phyloP scores from a whole-genome alignment of 2,113 vertebrate species.

The Chamaetylas fuelleborni region DNA sequence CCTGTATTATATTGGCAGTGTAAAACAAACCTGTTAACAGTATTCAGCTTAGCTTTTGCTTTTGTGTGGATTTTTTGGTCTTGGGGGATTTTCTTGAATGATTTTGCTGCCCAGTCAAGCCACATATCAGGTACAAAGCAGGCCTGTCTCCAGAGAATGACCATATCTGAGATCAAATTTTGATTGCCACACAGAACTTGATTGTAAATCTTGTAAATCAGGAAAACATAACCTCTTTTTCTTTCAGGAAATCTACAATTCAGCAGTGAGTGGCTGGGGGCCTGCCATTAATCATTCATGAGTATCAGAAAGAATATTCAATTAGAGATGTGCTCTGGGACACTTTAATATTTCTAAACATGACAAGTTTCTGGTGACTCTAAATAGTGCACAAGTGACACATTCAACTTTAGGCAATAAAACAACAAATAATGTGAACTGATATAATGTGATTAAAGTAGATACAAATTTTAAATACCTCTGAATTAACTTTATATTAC shows the following conservation, averaged over 20 bases:
- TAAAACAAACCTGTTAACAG: not conserved
- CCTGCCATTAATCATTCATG: constrained; percentile 35
- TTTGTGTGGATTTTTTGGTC: not conserved
- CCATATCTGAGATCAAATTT: not conserved
- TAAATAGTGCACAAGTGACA: constrained; percentile 1
- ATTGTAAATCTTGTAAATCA: not conserved
- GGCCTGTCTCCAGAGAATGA: not conserved
- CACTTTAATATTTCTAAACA: constrained; percentile 7
- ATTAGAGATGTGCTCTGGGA: not conserved
- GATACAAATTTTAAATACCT: not conserved
- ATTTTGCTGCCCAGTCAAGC: not conserved
- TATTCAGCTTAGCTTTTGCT: not conserved
- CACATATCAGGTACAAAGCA: not conserved
- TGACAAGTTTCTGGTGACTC: constrained; percentile 18
- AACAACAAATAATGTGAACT: not conserved
- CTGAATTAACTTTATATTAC: not conserved
- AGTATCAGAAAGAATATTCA: constrained; percentile 49
- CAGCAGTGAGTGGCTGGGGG: not conserved
- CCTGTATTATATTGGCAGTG: not conserved
- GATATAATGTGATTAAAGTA: not conserved
- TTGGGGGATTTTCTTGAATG: not conserved
- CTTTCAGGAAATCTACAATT: not conserved
- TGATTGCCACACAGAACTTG: not conserved
- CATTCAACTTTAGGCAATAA: not conserved
- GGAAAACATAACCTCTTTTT: not conserved